Percentiles rank a stretch among this genome's conserved stretches.
These are phyloP conservation scores for Vespertilio murinus DNA, from an alignment of 2,797 vertebrate genomes.

Conservation along the genomic window DNA sequence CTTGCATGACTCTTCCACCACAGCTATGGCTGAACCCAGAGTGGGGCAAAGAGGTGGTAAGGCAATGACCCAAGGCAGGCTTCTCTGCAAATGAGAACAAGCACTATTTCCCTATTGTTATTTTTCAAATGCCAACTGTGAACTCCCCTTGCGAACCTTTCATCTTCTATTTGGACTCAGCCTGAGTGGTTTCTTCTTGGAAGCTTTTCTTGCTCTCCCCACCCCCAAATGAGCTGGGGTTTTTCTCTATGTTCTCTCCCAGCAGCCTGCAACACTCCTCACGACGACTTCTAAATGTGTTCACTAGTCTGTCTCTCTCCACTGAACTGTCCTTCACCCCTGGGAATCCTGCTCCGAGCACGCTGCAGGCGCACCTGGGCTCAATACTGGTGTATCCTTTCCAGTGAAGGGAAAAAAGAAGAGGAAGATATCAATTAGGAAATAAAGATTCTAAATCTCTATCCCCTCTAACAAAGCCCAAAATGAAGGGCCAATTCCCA, in stretches of 20 bases:
- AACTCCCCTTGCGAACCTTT: not conserved
- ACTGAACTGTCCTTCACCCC: not conserved
- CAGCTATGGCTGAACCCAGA: not conserved
- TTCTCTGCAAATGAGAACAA: not conserved
- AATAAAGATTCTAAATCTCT: not conserved
- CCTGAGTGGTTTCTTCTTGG: not conserved
- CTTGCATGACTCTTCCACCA: accelerated
- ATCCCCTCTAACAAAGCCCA: not conserved
- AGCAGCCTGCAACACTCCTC: not conserved
- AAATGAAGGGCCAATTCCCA: not conserved
- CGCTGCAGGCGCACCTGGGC: accelerated
- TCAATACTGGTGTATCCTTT: too few species aligned
- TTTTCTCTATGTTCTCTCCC: not conserved
- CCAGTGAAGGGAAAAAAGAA: not conserved
- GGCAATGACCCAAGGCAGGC: not conserved
- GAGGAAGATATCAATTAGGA: not conserved
- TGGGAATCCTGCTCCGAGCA: not conserved
- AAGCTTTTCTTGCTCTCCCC: not conserved
- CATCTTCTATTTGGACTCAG: not conserved
- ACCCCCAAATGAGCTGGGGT: not conserved
- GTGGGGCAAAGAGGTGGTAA: not conserved
- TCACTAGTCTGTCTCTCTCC: not conserved
- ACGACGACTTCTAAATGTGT: not conserved
- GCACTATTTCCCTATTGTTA: not conserved
- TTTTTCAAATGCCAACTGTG: not conserved